phyloP scores from a whole-genome alignment of 2,797 vertebrate species.

The Odontamblyopus rebecca region DNA sequence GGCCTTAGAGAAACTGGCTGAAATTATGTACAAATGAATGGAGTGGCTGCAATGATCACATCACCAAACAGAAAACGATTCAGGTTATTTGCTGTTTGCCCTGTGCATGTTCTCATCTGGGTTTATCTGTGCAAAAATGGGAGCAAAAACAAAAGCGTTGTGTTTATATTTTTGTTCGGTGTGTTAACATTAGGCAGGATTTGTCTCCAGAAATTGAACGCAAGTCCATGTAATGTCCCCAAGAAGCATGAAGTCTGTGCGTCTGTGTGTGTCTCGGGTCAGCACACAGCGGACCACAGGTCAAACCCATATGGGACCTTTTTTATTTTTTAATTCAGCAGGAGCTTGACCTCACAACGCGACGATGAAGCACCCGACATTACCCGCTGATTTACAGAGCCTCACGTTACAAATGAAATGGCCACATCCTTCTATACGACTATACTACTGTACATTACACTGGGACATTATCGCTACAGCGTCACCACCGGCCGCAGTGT shows the following conservation, averaged over 20 bases:
- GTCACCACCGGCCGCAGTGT: neutral
- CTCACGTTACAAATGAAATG: neutral
- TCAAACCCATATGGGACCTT: conserved; percentile 16
- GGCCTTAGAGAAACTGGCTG: too few species aligned
- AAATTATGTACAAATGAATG: too few species aligned
- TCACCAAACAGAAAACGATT: too few species aligned
- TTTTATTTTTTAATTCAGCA: conserved; percentile 4
- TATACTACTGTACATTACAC: neutral
- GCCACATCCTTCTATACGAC: neutral
- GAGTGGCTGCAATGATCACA: too few species aligned
- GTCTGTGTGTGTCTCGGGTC: conserved; percentile 38
- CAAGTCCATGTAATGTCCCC: too few species aligned
- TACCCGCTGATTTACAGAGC: neutral
- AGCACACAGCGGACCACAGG: conserved; percentile 35
- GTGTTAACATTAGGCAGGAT: too few species aligned
- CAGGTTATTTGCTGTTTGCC: too few species aligned
- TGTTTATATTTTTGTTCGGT: too few species aligned
- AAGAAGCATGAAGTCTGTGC: too few species aligned
- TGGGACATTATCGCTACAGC: neutral
- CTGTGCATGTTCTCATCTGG: too few species aligned
- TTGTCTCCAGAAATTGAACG: neutral
- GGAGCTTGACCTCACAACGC: neutral
- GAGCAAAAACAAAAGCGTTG: too few species aligned
- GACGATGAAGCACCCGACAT: neutral
- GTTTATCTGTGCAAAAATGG: too few species aligned